Evolutionary conservation across 2,888 invertebrate genomes (phyloP).

Genomic region (Halictus ligatus): DNA sequence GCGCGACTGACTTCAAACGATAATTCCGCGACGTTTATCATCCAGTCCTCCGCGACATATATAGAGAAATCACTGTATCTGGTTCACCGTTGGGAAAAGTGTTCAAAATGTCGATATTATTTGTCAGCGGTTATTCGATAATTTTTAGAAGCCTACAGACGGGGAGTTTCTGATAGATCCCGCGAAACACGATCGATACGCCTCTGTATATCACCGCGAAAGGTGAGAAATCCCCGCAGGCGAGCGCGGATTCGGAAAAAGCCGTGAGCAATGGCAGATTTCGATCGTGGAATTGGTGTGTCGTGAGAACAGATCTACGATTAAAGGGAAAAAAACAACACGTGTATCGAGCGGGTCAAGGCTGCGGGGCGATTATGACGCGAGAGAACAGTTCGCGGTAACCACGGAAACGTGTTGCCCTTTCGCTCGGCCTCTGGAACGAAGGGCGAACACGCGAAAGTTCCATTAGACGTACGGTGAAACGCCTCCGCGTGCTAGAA

Average conservation of each 20-base stretch:
- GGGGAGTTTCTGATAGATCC: no score
- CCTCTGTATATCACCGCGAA: neutral
- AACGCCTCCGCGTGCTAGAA: neutral
- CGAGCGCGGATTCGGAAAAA: neutral
- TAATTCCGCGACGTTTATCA: no score
- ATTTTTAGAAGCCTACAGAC: no score
- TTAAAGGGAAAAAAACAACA: neutral
- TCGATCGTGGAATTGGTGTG: slow-evolving; percentile 9
- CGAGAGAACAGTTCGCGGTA: slow-evolving; percentile 20
- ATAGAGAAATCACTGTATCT: no score
- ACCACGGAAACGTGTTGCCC: slow-evolving; percentile 33
- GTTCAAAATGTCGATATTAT: no score
- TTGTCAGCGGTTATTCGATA: no score
- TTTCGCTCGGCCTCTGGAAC: slow-evolving; percentile 2
- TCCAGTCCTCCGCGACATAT: no score
- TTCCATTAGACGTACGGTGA: slow-evolving; percentile 20
- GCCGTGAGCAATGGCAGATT: neutral
- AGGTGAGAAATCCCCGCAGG: neutral
- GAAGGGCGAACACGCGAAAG: slow-evolving; percentile 46
- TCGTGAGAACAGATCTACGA: slow-evolving; percentile 21
- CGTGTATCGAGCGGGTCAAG: slow-evolving; percentile 41
- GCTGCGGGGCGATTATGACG: slow-evolving; percentile 25
- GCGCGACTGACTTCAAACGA: no score
- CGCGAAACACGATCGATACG: neutral
- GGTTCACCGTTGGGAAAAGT: no score